Conservation (phyloP, 2,888 invertebrate genomes). For the Idaea straminata region DNA sequence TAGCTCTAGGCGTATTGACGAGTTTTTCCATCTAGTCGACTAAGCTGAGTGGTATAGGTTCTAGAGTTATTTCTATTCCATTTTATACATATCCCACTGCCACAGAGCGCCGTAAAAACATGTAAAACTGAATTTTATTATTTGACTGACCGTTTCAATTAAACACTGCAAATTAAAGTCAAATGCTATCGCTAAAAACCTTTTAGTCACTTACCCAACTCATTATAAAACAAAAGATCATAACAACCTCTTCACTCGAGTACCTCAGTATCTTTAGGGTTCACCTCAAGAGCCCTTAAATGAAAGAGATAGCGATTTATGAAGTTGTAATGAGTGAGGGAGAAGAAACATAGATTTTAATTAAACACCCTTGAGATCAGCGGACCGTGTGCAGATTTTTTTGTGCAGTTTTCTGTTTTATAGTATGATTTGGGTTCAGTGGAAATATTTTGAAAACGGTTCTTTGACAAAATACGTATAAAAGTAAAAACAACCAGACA, state of each 20-base stretch:
- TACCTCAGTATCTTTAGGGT: constrained; percentile 45
- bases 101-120: too few relatives aligned
- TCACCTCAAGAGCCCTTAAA: constrained; percentile 70
- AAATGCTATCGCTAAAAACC: constrained; percentile 32
- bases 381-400: constrained; percentile 63
- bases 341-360: constrained; percentile 54
- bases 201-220: constrained; percentile 48
- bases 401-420: constrained; percentile 54
- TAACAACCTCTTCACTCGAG: constrained; percentile 67
- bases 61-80: too few relatives aligned
- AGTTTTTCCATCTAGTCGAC: too few relatives aligned
- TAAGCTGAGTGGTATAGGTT: too few relatives aligned
- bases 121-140: too few relatives aligned
- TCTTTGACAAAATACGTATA: background rate
- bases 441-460: constrained; percentile 20
- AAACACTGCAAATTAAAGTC: constrained; percentile 39
- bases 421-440: constrained; percentile 30
- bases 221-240: constrained; percentile 70
- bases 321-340: constrained; percentile 30
- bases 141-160: too few relatives aligned
- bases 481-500: too few relatives aligned
- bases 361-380: constrained; percentile 63
- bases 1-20: too few relatives aligned
- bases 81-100: too few relatives aligned
- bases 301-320: constrained; percentile 41